Percentiles rank a stretch among this genome's conserved stretches.
Evolutionary conservation across 1,140 invertebrate genomes (phyloP).

Genomic region (Andricus grossulariae): DNA sequence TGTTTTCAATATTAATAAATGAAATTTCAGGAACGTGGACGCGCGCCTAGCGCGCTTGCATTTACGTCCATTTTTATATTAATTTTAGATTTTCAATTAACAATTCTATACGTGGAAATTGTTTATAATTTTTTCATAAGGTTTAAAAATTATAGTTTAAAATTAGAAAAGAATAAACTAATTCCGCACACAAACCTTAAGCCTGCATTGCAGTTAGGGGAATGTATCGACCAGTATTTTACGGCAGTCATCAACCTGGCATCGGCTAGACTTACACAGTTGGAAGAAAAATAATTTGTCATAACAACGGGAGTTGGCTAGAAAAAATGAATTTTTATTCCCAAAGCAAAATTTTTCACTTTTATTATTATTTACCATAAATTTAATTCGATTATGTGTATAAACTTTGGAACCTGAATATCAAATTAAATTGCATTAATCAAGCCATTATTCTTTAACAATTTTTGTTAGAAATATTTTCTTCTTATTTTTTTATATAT

Average conservation of each 20-base stretch:
- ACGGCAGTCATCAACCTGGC: conserved; percentile 64
- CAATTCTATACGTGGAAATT: neutral
- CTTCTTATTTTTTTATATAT: too few species aligned
- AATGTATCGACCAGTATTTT: conserved; percentile 66
- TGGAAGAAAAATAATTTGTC: conserved; percentile 58
- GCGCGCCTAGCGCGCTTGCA: too few species aligned
- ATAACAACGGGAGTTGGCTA: conserved; percentile 10
- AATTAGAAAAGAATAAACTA: neutral
- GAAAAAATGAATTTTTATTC: too few species aligned
- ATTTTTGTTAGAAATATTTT: too few species aligned
- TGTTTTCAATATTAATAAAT: too few species aligned
- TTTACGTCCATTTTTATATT: too few species aligned
- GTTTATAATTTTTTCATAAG: too few species aligned
- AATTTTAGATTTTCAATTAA: neutral
- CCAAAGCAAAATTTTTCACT: neutral
- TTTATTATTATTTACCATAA: neutral
- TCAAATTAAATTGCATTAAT: too few species aligned
- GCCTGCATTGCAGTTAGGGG: conserved; percentile 68
- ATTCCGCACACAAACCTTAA: conserved; percentile 33
- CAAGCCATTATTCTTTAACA: too few species aligned
- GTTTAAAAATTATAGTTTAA: neutral
- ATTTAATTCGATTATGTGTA: neutral
- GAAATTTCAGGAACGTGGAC: too few species aligned
- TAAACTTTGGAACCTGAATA: too few species aligned
- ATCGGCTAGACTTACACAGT: conserved; percentile 52